Evolutionary conservation across 2,888 invertebrate genomes (phyloP), one percentile per base, ranked within the genome.

Genomic region (Micoletzkya japonica): DNA sequence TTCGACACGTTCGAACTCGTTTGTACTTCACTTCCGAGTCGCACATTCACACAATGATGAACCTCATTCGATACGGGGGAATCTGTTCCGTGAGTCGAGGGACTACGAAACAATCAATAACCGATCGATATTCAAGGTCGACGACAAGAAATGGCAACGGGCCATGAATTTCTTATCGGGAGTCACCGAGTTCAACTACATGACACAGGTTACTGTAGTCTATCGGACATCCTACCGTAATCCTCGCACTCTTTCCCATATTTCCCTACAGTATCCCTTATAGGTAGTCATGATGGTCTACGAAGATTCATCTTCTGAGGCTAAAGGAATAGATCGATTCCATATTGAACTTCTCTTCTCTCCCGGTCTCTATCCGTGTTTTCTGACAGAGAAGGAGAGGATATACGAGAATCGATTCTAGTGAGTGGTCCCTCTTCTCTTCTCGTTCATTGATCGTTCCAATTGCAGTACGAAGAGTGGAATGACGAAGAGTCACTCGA

Each of bases 21-120:
- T 90, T 99, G 54, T 99, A 99, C 88, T 99, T 98, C 87, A 99
- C 98, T 2, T 96, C 95, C 86, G 98, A 98, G 89, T 95, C 95
- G 86, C 98, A 99, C 88, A 94, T 98, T 74, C 98, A 99, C 88
- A 97, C 96, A 14, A 88, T 99, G 74, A 90, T 99, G 76, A 97
- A 96, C 2, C 93, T 97, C 72, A 90, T 99, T 64, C 90, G 96
- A 76, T 85, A 81, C 57, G 85, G 85, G 4, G 80, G 77, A 34
- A 74, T 85, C 34, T 83, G 82, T 71, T 63, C 78, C 44, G 81
- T 81, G 44, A 72, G 77, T 64, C 24, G 20, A 44, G 34, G n/a
- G n/a, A n/a, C n/a, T n/a, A n/a, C n/a, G n/a, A n/a, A n/a, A n/a
- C n/a, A n/a, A n/a, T n/a, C n/a, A n/a, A 14, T 20, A 44, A 44